Percentiles rank a stretch among this genome's conserved stretches.
phyloP scores from a whole-genome alignment of 2,888 invertebrate species.

The Calliopum simillimum region DNA sequence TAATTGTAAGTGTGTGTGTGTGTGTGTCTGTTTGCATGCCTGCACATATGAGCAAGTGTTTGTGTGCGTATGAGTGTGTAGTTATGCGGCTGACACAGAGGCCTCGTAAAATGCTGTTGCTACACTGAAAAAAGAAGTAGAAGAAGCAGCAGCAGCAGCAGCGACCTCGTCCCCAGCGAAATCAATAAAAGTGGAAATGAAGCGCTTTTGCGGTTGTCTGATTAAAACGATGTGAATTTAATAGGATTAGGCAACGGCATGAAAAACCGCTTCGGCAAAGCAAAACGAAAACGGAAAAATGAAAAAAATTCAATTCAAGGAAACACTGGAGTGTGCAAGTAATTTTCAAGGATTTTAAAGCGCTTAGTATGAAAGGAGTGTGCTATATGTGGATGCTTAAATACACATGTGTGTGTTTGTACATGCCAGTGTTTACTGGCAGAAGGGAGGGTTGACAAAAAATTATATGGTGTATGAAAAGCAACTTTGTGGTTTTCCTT shows the following conservation, averaged over 20 bases:
- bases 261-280: slow-evolving; percentile 46
- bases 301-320: slow-evolving; percentile 21
- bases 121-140: no score
- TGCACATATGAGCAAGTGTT: slow-evolving; percentile 21
- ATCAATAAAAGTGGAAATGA: slow-evolving; percentile 60
- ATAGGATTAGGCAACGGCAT: slow-evolving; percentile 55
- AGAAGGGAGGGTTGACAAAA: no score
- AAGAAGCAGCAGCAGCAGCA: slow-evolving; percentile 6
- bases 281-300: not conserved
- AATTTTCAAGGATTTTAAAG: slow-evolving; percentile 2
- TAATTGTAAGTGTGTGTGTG: slow-evolving; percentile 3
- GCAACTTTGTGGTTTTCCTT: no score
- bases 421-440: no score
- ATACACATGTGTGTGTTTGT: no score
- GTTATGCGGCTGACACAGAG: slow-evolving; percentile 21
- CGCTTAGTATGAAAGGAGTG: not conserved
- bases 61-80: slow-evolving; percentile 32
- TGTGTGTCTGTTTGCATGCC: not conserved
- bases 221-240: slow-evolving; percentile 57
- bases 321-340: not conserved
- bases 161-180: slow-evolving; percentile 41
- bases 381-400: not conserved
- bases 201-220: slow-evolving; percentile 49
- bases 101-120: slow-evolving; percentile 17
- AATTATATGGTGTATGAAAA: no score